Evolutionary conservation across 2,797 vertebrate genomes (phyloP), one percentile per base, ranked within the genome.

Genomic region (Acipenser transmontanus): DNA sequence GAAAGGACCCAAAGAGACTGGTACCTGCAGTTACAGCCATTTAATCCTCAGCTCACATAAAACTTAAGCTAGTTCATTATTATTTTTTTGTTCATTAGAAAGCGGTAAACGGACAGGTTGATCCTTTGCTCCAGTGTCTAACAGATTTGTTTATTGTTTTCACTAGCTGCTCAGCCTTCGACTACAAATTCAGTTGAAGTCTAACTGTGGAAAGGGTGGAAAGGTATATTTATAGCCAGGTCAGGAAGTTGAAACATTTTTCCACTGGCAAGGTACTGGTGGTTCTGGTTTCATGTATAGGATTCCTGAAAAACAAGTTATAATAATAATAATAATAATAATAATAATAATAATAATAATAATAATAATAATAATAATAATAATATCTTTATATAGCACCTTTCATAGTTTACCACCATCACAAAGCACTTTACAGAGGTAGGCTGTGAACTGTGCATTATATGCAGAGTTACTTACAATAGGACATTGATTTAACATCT

Each of bases 171-270:
- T 63, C 13, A 17, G 8, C 56, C 48, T n/a, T 68, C 54, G 64
- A 65, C 59, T 66, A 65, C 47, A 63, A 62, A 62, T 51, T n/a
- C 20, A 67, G 10, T 13, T 50, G 34, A 64, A 49, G 51, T 52
- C 50, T 7, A 56, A n/a, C 50, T 10, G 14, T 62, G 50, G 49
- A 65, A 60, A 68, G 54, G 59, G 47, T 62, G 50, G 49, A 65
- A 60, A 68, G 54, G 59, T 60, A n/a, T 61, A 60, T 68, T 68
- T 65, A 56, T 62, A 59, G 13, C 50, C 20, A 64, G 59, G 60
- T 10, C 48, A 52, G 61, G 47, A 14, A 49, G 51, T 1, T 56
- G 9, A 8, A 51, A 20, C 61, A 8, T 52, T 59, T 47, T 34
- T 50, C 49, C 65, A 14, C 49, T 62, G 11, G 12, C 11, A 49